A percentile compares a stretch with the other conserved stretches of the same genome.
Conservation (phyloP, 1,140 invertebrate species). For the Tribolium castaneum region DNA sequence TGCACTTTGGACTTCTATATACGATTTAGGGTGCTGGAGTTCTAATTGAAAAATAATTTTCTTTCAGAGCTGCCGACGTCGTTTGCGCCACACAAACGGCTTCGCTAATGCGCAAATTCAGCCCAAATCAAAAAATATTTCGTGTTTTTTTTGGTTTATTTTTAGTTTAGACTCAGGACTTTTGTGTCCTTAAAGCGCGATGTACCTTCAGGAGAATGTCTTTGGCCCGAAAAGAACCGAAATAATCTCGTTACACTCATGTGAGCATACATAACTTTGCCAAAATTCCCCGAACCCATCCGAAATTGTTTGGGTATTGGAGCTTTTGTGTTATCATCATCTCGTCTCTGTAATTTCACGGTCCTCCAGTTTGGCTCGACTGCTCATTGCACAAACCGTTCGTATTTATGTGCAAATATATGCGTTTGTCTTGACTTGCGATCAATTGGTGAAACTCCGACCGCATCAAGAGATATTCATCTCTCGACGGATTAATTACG, state of each 20-base stretch:
- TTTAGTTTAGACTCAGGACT: too few species aligned
- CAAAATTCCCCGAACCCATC: background rate
- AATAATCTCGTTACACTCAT: background rate
- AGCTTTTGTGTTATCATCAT: conserved; percentile 10
- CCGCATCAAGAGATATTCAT: background rate
- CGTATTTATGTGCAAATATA: conserved; percentile 26
- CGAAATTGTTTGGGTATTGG: conserved; percentile 1
- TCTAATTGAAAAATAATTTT: conserved; percentile 39
- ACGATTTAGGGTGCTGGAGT: background rate
- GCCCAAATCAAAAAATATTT: too few species aligned
- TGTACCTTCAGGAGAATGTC: background rate
- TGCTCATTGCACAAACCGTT: conserved; percentile 11
- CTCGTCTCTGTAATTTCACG: conserved; percentile 21
- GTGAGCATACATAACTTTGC: background rate
- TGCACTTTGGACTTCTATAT: background rate
- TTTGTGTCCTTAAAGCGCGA: background rate
- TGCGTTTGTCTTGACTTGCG: background rate
- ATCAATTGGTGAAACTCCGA: background rate
- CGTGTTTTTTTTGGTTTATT: too few species aligned
- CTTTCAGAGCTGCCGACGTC: background rate
- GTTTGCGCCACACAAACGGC: too few species aligned
- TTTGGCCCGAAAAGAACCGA: background rate
- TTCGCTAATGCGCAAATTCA: too few species aligned
- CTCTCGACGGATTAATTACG: background rate
- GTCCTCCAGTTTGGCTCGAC: background rate